phyloP scores from a whole-genome alignment of 2,888 invertebrate species.

The Sylvicola cinctus region DNA sequence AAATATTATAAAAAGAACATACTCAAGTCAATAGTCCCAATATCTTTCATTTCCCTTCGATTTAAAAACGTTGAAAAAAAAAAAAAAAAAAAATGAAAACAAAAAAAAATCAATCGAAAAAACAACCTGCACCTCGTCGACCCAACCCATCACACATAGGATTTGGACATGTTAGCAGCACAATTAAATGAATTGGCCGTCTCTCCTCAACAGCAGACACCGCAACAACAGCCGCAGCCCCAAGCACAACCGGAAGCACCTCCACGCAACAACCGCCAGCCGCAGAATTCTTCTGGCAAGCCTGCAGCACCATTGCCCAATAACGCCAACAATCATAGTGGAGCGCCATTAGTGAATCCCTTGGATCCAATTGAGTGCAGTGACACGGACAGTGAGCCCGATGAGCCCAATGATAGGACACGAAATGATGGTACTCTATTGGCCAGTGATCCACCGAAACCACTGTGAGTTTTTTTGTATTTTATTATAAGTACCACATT shows the following conservation, averaged over 20 bases:
- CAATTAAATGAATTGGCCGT: conserved; percentile 88
- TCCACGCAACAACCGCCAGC: conserved; percentile 37
- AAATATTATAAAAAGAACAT: too few relatives aligned
- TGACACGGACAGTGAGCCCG: conserved; percentile 65
- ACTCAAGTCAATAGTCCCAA: too few relatives aligned
- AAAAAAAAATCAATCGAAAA: too few relatives aligned
- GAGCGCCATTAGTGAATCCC: conserved; percentile 29
- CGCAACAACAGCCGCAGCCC: conserved; percentile 11
- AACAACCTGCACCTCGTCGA: neutral
- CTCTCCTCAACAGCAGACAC: conserved; percentile 17
- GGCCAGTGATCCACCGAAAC: conserved; percentile 92
- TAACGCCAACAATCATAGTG: conserved; percentile 24
- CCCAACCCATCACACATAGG: conserved; percentile 42
- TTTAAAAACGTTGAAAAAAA: too few relatives aligned
- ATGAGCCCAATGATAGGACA: conserved; percentile 56
- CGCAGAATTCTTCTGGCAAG: conserved; percentile 14
- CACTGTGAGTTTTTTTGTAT: conserved; percentile 50
- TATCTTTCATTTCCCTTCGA: too few relatives aligned
- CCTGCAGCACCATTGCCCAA: conserved; percentile 21
- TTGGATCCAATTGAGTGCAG: conserved; percentile 43
- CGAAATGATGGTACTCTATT: conserved; percentile 86
- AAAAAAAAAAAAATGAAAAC: too few relatives aligned
- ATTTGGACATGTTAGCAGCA: conserved; percentile 89
- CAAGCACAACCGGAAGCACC: conserved; percentile 50
- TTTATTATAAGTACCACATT: neutral